Base-by-base conservation (phyloP, 2,888 invertebrate species). In the Tribolium freemani region DNA sequence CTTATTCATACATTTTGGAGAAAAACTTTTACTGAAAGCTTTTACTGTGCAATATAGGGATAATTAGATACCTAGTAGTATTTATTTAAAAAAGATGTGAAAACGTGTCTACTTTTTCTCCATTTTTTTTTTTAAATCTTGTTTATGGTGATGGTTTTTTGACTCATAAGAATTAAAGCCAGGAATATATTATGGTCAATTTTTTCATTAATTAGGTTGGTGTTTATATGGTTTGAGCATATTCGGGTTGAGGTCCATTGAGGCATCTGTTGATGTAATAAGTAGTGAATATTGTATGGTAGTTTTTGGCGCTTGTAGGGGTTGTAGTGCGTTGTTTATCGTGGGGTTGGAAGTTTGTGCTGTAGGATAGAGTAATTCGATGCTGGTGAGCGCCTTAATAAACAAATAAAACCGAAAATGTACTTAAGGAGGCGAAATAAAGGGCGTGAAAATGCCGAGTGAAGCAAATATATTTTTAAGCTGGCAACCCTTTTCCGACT, bases 401-500 rank as follows among this genome's bases (percentile, higher is more conserved):
- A 73, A 75, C 75, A 75, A 75, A 75, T 75, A 75, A 75, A 74
- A 73, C 53, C 70, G 53, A 31, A 69, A 63, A 74, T 63, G 70
- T 74, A 68, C 70, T 72, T 64, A 71, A 70, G 58, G 48, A 53
- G 61, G 71, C 66, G 70, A 73, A 71, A 71, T 45, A 46, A 72
- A 74, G 75, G 77, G 77, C 76, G 78, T 69, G 78, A 78, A 78
- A 79, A 78, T 75, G 67, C 74, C 70, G 70, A 72, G 75, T 75
- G 67, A 58, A 68, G 74, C 71, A 76, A 75, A 75, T 76, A 76
- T 76, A 80, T 78, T 80, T 80, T 80, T 79, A 76, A 79, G 75
- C 70, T 69, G 61, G 69, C 77, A 78, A 79, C 80, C 81, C 79
- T 80, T 80, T 78, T 74, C 77, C 73, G 77, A 77, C 83, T 85